A percentile compares a stretch with the other conserved stretches of the same genome.
Evolutionary conservation across 2,888 invertebrate species (phyloP).

Genomic region (Notodonta dromedarius): DNA sequence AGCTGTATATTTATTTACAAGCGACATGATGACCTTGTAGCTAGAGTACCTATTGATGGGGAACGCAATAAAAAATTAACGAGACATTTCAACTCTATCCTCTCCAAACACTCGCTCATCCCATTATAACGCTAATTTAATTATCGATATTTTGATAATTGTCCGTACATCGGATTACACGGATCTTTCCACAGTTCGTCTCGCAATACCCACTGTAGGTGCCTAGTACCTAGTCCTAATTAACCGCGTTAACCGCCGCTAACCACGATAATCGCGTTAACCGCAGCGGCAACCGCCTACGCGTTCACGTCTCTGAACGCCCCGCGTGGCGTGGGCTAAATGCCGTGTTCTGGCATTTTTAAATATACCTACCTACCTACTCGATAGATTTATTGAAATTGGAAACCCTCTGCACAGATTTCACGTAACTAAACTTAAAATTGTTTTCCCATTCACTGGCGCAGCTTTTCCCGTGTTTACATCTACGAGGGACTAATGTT

Average conservation of each 20-base stretch:
- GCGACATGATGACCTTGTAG: too few relatives aligned
- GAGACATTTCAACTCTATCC: background rate
- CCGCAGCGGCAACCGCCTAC: background rate
- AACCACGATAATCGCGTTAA: constrained; percentile 1
- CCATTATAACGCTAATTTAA: background rate
- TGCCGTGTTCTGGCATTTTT: too few relatives aligned
- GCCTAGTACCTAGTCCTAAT: background rate
- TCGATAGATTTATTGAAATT: too few relatives aligned
- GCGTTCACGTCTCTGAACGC: background rate
- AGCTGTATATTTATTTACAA: too few relatives aligned
- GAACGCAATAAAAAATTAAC: too few relatives aligned
- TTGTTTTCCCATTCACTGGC: background rate
- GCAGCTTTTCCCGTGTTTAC: background rate
- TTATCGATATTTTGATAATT: background rate
- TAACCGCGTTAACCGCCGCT: constrained; percentile 1
- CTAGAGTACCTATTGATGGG: too few relatives aligned
- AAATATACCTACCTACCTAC: too few relatives aligned
- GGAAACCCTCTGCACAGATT: too few relatives aligned
- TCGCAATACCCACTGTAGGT: constrained; percentile 1
- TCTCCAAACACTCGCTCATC: background rate
- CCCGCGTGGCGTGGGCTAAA: background rate
- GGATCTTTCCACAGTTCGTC: constrained; percentile 2
- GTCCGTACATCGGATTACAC: constrained; percentile 2
- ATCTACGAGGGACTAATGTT: background rate
- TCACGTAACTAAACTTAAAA: background rate